These are phyloP conservation scores for Diloba caeruleocephala DNA, from an alignment of 2,888 invertebrate genomes.

Conservation along the genomic window DNA sequence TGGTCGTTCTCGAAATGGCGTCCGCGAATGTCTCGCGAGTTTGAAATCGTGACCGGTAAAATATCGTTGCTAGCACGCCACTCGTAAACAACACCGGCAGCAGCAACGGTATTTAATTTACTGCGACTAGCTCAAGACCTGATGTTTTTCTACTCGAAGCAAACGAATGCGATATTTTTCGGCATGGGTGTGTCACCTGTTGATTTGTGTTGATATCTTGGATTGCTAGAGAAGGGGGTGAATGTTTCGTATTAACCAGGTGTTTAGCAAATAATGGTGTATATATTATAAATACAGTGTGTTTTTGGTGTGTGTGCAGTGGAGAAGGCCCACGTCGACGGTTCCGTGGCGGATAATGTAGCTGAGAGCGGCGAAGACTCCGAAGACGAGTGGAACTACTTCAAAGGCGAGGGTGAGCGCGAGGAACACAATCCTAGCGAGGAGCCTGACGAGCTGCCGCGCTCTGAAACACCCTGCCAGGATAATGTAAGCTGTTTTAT, in stretches of 20 bases:
- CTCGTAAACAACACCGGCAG: slow-evolving; percentile 60
- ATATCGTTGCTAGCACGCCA: slow-evolving; percentile 70
- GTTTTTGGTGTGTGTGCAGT: slow-evolving; percentile 74
- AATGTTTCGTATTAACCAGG: slow-evolving; percentile 63
- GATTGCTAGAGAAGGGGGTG: slow-evolving; percentile 57
- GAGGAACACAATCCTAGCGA: slow-evolving; percentile 89
- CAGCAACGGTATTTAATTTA: slow-evolving; percentile 58
- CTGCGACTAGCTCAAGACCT: slow-evolving; percentile 34
- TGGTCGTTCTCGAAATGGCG: slow-evolving; percentile 83
- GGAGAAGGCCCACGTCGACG: slow-evolving; percentile 85
- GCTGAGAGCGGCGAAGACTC: slow-evolving; percentile 93
- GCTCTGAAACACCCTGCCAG: slow-evolving; percentile 84
- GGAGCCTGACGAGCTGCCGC: slow-evolving; percentile 88
- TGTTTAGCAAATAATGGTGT: slow-evolving; percentile 47
- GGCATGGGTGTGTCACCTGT: slow-evolving; percentile 86
- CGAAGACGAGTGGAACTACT: slow-evolving; percentile 97
- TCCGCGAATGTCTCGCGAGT: slow-evolving; percentile 79
- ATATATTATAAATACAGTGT: slow-evolving; percentile 45
- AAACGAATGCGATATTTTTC: slow-evolving; percentile 48
- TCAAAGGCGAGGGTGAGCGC: slow-evolving; percentile 91
- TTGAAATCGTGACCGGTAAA: slow-evolving; percentile 87
- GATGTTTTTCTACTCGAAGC: slow-evolving; percentile 48
- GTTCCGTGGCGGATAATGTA: slow-evolving; percentile 91
- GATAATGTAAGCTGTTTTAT: slow-evolving; percentile 76
- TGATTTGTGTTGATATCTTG: slow-evolving; percentile 79